These are phyloP conservation scores for Spongia lamella DNA, from an alignment of 37 sponge, comb jelly and placozoan genomes.

Conservation along the genomic window DNA sequence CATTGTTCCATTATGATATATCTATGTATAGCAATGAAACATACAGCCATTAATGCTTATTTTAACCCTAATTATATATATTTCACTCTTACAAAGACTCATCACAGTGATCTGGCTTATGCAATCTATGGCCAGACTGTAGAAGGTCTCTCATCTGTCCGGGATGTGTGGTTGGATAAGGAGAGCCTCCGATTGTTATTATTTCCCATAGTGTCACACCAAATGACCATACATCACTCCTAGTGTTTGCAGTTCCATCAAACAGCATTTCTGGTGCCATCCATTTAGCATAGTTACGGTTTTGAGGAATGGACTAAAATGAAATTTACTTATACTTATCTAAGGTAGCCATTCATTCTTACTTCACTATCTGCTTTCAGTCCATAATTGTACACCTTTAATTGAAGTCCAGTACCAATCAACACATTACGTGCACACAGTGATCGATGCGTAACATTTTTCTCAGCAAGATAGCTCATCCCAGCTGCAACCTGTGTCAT, in stretches of 20 bases:
- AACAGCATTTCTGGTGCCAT: conserved; percentile 63
- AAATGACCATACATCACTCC: conserved; percentile 82
- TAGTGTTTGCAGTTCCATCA: conserved; percentile 37
- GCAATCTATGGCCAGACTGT: conserved; percentile 57
- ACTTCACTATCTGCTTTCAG: conserved; percentile 26
- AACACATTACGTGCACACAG: conserved; percentile 73
- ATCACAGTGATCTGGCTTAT: conserved; percentile 54
- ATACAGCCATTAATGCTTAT: neutral
- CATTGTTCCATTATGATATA: conserved; percentile 57
- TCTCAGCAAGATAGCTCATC: conserved; percentile 68
- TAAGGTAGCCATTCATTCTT: conserved; percentile 7
- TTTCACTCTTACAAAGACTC: conserved; percentile 48
- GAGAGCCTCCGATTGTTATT: conserved; percentile 72
- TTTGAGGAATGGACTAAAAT: neutral
- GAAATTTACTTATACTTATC: no score
- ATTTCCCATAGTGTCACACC: conserved; percentile 79
- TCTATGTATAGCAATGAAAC: conserved; percentile 6
- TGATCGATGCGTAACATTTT: conserved; percentile 62
- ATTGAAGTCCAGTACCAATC: conserved; percentile 61
- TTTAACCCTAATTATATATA: no score
- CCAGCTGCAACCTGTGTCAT: conserved; percentile 64
- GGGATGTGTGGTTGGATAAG: conserved; percentile 42
- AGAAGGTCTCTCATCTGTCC: conserved; percentile 50
- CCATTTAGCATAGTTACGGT: conserved; percentile 58
- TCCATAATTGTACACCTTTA: conserved; percentile 71